These are phyloP conservation scores for Antheraea assamensis DNA, from an alignment of 2,888 invertebrate genomes.

Conservation along the genomic window DNA sequence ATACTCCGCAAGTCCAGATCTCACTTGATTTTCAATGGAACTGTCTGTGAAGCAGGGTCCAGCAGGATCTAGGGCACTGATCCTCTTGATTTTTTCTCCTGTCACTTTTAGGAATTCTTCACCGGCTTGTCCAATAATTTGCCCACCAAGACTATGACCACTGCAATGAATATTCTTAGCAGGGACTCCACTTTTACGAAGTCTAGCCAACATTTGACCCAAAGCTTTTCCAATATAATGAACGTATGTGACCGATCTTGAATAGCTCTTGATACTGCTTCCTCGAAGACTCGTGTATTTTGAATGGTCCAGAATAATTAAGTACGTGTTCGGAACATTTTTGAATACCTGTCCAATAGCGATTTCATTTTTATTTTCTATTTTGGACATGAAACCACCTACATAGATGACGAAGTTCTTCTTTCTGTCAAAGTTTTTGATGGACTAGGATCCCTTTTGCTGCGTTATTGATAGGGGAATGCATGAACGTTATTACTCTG, in stretches of 20 bases:
- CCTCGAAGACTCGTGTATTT: constrained; percentile 63
- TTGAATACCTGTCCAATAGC: constrained; percentile 61
- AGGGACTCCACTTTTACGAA: constrained; percentile 55
- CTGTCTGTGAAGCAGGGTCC: constrained; percentile 72
- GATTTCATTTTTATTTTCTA: constrained; percentile 62
- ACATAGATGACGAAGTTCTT: constrained; percentile 65
- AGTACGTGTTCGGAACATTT: constrained; percentile 61
- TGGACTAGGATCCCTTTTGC: constrained; percentile 55
- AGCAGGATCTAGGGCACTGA: constrained; percentile 72
- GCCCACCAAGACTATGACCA: constrained; percentile 72
- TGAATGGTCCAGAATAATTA: constrained; percentile 72
- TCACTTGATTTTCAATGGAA: constrained; percentile 68
- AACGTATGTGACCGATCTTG: constrained; percentile 66
- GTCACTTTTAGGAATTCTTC: constrained; percentile 54
- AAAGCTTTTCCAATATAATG: constrained; percentile 68
- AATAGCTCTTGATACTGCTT: constrained; percentile 64
- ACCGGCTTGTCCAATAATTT: constrained; percentile 66
- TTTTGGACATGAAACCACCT: constrained; percentile 67
- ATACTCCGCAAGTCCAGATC: constrained; percentile 80
- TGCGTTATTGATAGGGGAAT: constrained; percentile 55
- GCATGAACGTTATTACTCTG: constrained; percentile 43
- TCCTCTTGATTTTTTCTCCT: constrained; percentile 56
- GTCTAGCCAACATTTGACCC: constrained; percentile 53
- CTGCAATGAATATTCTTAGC: constrained; percentile 67
- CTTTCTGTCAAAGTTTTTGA: constrained; percentile 51